Conservation (phyloP, 2,113 vertebrate genomes). For the Eclectus roratus region DNA sequence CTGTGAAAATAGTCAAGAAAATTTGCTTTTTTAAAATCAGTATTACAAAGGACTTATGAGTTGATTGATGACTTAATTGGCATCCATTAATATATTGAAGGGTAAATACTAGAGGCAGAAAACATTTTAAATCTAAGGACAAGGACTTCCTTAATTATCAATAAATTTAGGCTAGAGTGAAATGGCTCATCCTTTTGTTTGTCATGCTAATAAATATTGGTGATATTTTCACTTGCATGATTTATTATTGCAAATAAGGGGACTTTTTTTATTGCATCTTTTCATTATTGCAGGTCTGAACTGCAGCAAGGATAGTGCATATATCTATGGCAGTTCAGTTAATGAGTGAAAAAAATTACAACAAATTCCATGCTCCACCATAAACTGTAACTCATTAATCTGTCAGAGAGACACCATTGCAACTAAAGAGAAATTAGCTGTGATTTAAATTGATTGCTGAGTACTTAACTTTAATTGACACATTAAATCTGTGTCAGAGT, state of each 20-base stretch:
- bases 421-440: conserved; percentile 25
- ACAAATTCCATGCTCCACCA: neutral
- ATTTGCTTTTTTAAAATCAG: neutral
- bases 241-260: neutral
- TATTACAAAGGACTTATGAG: neutral
- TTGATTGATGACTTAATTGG: neutral
- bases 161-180: neutral
- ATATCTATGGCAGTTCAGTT: neutral
- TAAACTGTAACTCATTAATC: conserved; percentile 25
- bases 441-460: conserved; percentile 46
- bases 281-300: neutral
- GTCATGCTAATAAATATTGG: neutral
- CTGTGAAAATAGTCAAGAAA: neutral
- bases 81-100: neutral
- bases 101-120: neutral
- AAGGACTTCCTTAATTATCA: neutral
- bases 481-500: conserved; percentile 23
- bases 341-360: neutral
- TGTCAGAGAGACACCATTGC: neutral
- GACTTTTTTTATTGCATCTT: neutral
- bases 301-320: neutral
- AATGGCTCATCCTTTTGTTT: neutral
- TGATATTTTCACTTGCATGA: neutral
- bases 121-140: neutral
- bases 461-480: conserved; percentile 48